Evolutionary conservation across 1,140 invertebrate species (phyloP).

Genomic region (Spodoptera frugiperda): DNA sequence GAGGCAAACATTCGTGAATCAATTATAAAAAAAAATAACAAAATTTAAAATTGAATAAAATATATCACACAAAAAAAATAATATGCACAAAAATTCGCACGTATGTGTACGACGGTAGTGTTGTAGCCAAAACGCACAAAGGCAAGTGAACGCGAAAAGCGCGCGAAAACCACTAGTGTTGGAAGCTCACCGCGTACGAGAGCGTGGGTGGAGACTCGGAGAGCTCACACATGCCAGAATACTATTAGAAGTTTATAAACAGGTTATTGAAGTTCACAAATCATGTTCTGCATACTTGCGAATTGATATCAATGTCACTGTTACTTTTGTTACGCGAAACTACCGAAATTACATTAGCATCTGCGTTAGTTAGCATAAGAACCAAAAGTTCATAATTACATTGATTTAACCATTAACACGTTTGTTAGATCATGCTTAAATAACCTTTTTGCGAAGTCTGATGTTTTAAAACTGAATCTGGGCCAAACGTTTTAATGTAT

Average conservation of each 20-base stretch:
- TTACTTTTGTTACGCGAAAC: slow-evolving; percentile 14
- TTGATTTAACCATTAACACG: slow-evolving; percentile 29
- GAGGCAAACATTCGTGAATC: slow-evolving; percentile 60
- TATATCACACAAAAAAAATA: not conserved
- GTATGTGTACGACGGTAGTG: not conserved
- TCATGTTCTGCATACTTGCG: slow-evolving; percentile 29
- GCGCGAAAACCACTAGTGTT: slow-evolving; percentile 67
- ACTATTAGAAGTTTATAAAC: slow-evolving; percentile 47
- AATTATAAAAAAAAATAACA: slow-evolving; percentile 34
- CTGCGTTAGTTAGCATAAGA: slow-evolving; percentile 14
- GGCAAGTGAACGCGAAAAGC: slow-evolving; percentile 71
- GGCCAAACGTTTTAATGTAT: not conserved
- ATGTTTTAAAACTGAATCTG: not conserved
- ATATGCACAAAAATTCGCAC: not conserved
- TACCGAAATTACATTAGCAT: slow-evolving; percentile 24
- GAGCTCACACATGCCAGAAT: slow-evolving; percentile 60
- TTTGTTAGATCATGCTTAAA: slow-evolving; percentile 25
- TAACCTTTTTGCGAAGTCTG: not conserved
- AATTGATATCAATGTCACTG: slow-evolving; percentile 46
- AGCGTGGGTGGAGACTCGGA: slow-evolving; percentile 69
- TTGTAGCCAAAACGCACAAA: slow-evolving; percentile 45
- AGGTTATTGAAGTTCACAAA: slow-evolving; percentile 32
- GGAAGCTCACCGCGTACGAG: slow-evolving; percentile 51
- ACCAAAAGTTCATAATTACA: slow-evolving; percentile 29
- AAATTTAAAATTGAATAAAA: slow-evolving; percentile 1